phyloP scores from a whole-genome alignment of 2,113 vertebrate genomes.

The Mormyrus iriodes region DNA sequence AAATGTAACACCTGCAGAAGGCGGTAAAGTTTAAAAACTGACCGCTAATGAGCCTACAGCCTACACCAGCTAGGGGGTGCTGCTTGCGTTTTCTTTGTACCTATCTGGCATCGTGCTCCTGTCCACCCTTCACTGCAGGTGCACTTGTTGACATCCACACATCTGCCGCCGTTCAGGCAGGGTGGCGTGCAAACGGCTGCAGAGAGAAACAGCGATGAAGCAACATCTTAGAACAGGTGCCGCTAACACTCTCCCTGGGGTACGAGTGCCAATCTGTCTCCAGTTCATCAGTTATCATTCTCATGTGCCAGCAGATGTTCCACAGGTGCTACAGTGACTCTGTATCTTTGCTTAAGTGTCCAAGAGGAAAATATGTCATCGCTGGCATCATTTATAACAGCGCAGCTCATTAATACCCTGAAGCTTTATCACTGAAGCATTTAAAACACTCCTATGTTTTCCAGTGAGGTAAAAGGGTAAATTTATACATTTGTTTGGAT shows the following conservation, averaged over 20 bases:
- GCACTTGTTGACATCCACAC: slow-evolving; percentile 70
- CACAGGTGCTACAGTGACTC: not conserved
- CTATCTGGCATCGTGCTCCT: slow-evolving; percentile 69
- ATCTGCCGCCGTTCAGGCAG: slow-evolving; percentile 64
- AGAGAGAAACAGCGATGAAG: slow-evolving; percentile 29
- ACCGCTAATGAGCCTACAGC: not conserved
- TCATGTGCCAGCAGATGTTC: not conserved
- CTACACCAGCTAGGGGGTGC: not conserved
- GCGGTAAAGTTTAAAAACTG: not conserved
- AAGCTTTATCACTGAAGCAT: not conserved
- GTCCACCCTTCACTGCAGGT: slow-evolving; percentile 60
- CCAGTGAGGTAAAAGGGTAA: not conserved
- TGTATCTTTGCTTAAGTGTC: not conserved
- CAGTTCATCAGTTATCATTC: not conserved
- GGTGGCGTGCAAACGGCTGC: slow-evolving; percentile 64
- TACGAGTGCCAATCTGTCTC: not conserved
- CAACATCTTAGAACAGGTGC: not conserved
- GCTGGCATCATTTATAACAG: not conserved
- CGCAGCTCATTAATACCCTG: not conserved
- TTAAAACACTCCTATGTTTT: not conserved
- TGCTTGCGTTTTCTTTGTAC: slow-evolving; percentile 39
- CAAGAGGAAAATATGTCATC: not conserved
- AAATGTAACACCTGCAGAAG: not conserved
- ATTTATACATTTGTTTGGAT: not conserved
- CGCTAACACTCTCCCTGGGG: not conserved